Percentiles rank a stretch among this genome's conserved stretches.
phyloP scores from a whole-genome alignment of 2,113 vertebrate species.

The Trematomus loennbergii region DNA sequence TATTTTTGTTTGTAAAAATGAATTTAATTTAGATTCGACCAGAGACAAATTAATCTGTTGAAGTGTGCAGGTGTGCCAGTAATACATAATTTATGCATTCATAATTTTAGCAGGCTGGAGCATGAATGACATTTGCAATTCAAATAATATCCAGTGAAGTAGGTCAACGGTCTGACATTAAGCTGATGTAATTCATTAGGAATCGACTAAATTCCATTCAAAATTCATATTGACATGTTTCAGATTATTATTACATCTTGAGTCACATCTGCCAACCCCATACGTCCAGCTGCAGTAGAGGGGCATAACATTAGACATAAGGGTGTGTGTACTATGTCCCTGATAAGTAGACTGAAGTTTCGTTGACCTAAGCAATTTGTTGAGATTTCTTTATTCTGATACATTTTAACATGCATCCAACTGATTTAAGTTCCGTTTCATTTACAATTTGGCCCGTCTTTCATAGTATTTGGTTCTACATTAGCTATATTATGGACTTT shows the following conservation, averaged over 20 bases:
- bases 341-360: background rate
- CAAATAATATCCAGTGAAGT: constrained; percentile 32
- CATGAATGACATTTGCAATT: constrained; percentile 56
- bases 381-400: background rate
- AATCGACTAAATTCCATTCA: constrained; percentile 34
- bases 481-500: background rate
- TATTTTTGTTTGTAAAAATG: background rate
- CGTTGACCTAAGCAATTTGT: background rate
- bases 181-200: constrained; percentile 29
- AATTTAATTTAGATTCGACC: background rate
- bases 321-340: background rate
- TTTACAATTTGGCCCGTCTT: too few relatives aligned
- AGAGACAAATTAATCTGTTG: constrained; percentile 20
- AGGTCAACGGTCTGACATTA: constrained; percentile 38
- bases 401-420: too few relatives aligned
- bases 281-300: background rate
- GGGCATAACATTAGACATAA: background rate
- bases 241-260: constrained; percentile 15
- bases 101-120: constrained; percentile 14
- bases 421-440: too few relatives aligned
- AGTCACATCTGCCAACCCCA: constrained; percentile 1
- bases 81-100: constrained; percentile 43
- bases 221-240: constrained; percentile 21
- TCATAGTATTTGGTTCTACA: background rate
- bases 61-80: constrained; percentile 16